Evolutionary conservation across 2,888 invertebrate species (phyloP).

Genomic region (Dolomedes plantarius): DNA sequence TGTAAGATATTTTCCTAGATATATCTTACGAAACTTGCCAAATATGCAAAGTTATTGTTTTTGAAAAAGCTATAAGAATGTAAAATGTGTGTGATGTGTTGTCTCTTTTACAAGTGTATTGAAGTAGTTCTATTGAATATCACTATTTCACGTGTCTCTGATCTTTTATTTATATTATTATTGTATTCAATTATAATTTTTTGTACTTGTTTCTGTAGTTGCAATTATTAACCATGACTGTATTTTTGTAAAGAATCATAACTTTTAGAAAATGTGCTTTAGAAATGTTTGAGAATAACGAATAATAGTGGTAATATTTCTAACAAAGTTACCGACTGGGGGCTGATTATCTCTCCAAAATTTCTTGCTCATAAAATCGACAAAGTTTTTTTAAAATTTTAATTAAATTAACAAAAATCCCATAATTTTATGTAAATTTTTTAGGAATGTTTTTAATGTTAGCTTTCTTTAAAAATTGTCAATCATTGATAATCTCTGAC

Average conservation of each 20-base stretch:
- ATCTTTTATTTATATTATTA: neutral
- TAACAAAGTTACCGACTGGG: no score
- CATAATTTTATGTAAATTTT: no score
- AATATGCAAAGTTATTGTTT: constrained; percentile 27
- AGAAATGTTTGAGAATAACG: neutral
- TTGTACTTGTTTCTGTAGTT: constrained; percentile 17
- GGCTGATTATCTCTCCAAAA: no score
- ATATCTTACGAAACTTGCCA: constrained; percentile 16
- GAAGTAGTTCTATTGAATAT: constrained; percentile 4
- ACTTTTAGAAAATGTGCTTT: constrained; percentile 32
- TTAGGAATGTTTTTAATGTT: no score
- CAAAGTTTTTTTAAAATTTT: no score
- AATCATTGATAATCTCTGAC: no score
- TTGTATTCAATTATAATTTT: neutral
- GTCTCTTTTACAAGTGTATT: neutral
- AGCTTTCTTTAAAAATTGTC: no score
- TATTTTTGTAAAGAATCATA: constrained; percentile 26
- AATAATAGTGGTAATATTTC: neutral
- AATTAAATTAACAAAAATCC: no score
- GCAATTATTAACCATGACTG: constrained; percentile 19
- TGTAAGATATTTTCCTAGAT: constrained; percentile 14
- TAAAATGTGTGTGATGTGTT: constrained; percentile 17
- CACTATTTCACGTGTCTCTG: neutral
- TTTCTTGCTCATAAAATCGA: no score
- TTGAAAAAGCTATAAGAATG: constrained; percentile 7